A percentile compares a stretch with the other conserved stretches of the same genome.
phyloP scores from a whole-genome alignment of 2,797 vertebrate genomes.

The Girardinus metallicus region DNA sequence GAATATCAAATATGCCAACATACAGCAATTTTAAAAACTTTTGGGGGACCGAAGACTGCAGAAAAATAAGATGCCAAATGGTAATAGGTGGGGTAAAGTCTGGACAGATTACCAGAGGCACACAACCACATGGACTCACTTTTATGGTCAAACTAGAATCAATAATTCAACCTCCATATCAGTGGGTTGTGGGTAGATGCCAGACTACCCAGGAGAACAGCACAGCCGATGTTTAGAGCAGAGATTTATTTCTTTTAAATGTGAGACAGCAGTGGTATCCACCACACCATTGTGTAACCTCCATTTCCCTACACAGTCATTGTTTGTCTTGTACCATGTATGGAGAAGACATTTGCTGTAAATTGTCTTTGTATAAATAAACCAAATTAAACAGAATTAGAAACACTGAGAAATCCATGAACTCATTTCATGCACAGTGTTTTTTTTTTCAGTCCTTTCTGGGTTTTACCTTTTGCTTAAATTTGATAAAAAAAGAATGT shows the following conservation, averaged over 20 bases:
- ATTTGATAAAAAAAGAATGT: neutral
- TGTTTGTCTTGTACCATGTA: conserved; percentile 29
- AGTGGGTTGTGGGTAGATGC: neutral
- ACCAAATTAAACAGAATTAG: neutral
- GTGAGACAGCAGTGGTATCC: neutral
- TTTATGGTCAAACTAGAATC: neutral
- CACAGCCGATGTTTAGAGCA: neutral
- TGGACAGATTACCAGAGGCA: neutral
- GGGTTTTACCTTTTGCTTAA: neutral
- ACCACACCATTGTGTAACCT: neutral
- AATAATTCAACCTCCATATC: neutral
- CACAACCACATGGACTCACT: neutral
- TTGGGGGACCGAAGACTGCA: neutral
- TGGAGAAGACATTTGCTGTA: neutral
- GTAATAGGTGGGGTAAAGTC: neutral
- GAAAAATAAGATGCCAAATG: neutral
- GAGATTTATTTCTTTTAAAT: neutral
- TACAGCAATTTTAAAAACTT: neutral
- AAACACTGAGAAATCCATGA: neutral
- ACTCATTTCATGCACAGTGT: neutral
- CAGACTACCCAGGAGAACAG: neutral
- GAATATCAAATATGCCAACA: neutral
- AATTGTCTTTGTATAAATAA: neutral
- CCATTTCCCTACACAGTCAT: conserved; percentile 1
- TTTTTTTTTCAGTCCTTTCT: neutral